These are phyloP conservation scores for Brachionus calyciflorus DNA, from an alignment of 1,140 invertebrate genomes.

Conservation along the genomic window DNA sequence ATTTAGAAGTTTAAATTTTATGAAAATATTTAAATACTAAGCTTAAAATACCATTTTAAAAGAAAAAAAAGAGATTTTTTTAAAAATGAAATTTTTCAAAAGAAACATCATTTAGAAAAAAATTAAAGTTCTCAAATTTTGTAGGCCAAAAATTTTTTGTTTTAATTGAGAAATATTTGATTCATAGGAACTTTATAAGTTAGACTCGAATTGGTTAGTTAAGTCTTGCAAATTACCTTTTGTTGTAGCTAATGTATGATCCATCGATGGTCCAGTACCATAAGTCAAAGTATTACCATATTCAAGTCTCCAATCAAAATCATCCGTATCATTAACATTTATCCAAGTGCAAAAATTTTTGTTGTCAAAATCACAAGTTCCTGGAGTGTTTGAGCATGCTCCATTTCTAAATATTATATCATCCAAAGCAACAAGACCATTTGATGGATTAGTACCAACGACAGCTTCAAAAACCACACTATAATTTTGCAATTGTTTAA, in stretches of 20 bases:
- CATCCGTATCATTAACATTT: slow-evolving; percentile 25
- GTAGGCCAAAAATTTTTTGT: no score
- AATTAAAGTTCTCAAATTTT: no score
- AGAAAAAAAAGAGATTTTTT: no score
- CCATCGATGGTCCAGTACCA: slow-evolving; percentile 62
- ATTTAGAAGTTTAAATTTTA: no score
- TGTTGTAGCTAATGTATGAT: slow-evolving; percentile 61
- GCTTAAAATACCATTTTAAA: no score
- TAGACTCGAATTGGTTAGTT: no score
- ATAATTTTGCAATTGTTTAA: not conserved
- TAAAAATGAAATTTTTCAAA: no score
- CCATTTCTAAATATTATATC: slow-evolving; percentile 15
- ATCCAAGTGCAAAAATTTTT: slow-evolving; percentile 45
- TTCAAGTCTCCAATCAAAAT: slow-evolving; percentile 55
- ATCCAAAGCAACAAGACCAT: slow-evolving; percentile 43
- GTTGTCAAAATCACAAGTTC: slow-evolving; percentile 34
- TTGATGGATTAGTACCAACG: slow-evolving; percentile 13
- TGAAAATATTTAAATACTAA: no score
- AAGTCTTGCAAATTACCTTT: no score
- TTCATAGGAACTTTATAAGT: no score
- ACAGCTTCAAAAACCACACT: slow-evolving; percentile 25
- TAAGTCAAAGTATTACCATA: slow-evolving; percentile 49
- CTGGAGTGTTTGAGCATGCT: not conserved
- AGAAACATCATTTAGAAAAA: no score
- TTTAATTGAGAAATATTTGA: no score